phyloP scores from a whole-genome alignment of 2,113 vertebrate genomes.

The Anguilla rostrata region DNA sequence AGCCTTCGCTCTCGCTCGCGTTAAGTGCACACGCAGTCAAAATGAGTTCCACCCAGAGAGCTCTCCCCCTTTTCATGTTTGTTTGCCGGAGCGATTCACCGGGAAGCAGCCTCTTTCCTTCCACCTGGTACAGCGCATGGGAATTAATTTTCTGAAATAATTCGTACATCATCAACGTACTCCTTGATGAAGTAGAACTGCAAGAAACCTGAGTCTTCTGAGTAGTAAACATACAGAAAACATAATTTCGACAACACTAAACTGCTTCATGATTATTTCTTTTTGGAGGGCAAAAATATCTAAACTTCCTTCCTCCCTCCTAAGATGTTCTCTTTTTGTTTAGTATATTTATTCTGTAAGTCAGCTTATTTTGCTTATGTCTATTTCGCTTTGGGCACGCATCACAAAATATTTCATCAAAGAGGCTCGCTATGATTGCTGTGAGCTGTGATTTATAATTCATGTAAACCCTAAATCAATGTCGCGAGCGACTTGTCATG shows the following conservation, averaged over 20 bases:
- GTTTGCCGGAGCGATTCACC: neutral
- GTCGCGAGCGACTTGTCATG: constrained; percentile 24
- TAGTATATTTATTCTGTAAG: constrained; percentile 5
- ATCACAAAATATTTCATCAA: constrained; percentile 28
- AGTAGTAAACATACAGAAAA: neutral
- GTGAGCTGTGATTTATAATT: constrained; percentile 37
- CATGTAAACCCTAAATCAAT: constrained; percentile 24
- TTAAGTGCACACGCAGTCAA: neutral
- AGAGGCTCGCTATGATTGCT: constrained; percentile 21
- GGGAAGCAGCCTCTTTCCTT: neutral
- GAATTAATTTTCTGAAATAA: neutral
- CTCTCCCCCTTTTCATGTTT: neutral
- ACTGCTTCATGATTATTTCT: constrained; percentile 2
- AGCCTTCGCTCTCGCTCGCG: neutral
- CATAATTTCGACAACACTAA: neutral
- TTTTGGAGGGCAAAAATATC: neutral
- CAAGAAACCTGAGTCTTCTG: neutral
- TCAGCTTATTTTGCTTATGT: constrained; percentile 25
- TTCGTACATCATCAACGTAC: neutral
- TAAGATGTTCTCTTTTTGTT: neutral
- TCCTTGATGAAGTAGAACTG: neutral
- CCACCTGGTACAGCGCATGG: neutral
- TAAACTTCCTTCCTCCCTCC: neutral
- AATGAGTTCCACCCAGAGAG: neutral
- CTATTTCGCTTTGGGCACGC: constrained; percentile 20